Evolutionary conservation across 1,140 invertebrate genomes (phyloP), one percentile per base, ranked within the genome.

Genomic region (Samia ricini): DNA sequence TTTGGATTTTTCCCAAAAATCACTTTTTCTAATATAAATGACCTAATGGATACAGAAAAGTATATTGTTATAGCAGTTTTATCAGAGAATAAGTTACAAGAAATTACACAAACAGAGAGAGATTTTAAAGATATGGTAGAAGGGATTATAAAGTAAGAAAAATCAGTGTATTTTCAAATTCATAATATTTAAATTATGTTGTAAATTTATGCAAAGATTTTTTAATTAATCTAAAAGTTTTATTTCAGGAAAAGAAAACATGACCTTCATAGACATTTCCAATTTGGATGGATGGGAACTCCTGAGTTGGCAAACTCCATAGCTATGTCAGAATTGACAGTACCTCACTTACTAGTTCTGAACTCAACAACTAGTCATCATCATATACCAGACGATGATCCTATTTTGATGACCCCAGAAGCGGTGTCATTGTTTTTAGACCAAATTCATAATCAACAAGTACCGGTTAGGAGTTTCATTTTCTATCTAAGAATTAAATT

Each of bases 1-100:
- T 99, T 99, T 92, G 93, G 95, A 29, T 94, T 96, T 54, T 98
- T 99, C 77, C 95, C 97, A 8, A 97, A 96, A 92, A 93, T 98
- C 7, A 96, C 96, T 6, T 88, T 94, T 61, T 94, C 95, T 54
- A 98, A 97, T 81, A 94, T 98, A 63, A 93, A 96, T 88, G 94
- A 97, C 83, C 82, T 98, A 51, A 91, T 97, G 66, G 92, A 95
- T 71, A 96, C 96, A n/a, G 94, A 94, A 79, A 97, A 98, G 81
- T 96, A 95, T 83, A 85, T 98, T 57, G 97, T 97, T 20, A 91
- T 98, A 50, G 97, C 95, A 19, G 95, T 98, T 54, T 93, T 98
- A 0, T 95, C 96, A 79, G 97, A 98, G 91, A 97, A 97, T 85
- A 97, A 96, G 81, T 87, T 97, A 5, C 94, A 95, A 75, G 94